phyloP scores from a whole-genome alignment of 2,113 vertebrate species.

The Pomatostomus ruficeps region DNA sequence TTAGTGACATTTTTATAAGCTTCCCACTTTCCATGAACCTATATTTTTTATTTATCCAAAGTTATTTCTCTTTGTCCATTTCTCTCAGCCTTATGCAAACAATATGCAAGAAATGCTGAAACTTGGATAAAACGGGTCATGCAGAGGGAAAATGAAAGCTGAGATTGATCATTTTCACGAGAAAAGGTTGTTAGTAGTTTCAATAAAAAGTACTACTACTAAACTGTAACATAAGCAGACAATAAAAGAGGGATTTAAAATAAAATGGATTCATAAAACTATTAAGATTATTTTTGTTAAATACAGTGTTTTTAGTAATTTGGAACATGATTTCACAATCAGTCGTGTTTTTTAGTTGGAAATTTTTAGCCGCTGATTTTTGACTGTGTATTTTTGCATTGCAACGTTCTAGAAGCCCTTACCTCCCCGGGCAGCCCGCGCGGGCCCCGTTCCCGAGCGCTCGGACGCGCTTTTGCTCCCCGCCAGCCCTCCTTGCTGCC shows the following conservation, averaged over 20 bases:
- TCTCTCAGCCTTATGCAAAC: constrained; percentile 78
- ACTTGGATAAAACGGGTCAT: constrained; percentile 74
- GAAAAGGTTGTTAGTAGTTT: constrained; percentile 65
- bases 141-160: constrained; percentile 71
- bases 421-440: background rate
- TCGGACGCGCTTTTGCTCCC: background rate
- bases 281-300: constrained; percentile 69
- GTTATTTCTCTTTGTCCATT: constrained; percentile 69
- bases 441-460: background rate
- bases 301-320: constrained; percentile 68
- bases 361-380: constrained; percentile 45
- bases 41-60: constrained; percentile 74
- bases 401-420: background rate
- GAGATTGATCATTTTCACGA: constrained; percentile 66
- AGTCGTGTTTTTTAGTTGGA: constrained; percentile 56
- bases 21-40: constrained; percentile 66
- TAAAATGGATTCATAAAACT: constrained; percentile 70
- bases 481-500: background rate
- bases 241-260: constrained; percentile 69
- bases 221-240: constrained; percentile 67
- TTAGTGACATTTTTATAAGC: constrained; percentile 69
- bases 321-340: constrained; percentile 65
- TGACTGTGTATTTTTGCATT: constrained; percentile 45
- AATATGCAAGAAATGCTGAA: constrained; percentile 76
- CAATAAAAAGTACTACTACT: constrained; percentile 51